Conservation (phyloP, 2,797 vertebrate species). For the Mormyrops boulengeri region DNA sequence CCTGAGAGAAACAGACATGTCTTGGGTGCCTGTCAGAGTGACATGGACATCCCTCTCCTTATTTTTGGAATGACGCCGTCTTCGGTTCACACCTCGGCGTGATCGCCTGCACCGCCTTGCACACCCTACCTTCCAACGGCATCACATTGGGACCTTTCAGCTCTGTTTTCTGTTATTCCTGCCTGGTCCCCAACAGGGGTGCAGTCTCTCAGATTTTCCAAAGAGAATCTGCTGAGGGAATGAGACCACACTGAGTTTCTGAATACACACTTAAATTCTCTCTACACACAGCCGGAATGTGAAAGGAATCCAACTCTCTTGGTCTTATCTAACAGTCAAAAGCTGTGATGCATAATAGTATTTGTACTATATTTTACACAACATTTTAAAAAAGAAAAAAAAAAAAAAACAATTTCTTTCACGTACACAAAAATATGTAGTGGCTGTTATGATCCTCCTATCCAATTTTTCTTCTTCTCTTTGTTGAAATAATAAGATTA, state of each 20-base stretch:
- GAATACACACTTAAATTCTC: not conserved
- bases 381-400: not conserved
- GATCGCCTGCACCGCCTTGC: not conserved
- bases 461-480: slow-evolving; percentile 5
- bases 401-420: not conserved
- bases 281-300: not conserved
- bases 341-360: not conserved
- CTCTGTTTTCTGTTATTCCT: slow-evolving; percentile 2
- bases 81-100: not conserved
- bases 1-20: not conserved
- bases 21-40: not conserved
- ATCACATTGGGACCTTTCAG: not conserved
- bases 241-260: not conserved
- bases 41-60: not conserved
- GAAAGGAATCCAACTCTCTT: not conserved
- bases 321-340: not conserved
- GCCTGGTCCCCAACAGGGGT: not conserved
- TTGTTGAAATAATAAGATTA: slow-evolving; percentile 19
- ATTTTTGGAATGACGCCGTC: not conserved
- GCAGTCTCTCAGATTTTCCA: not conserved
- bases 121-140: not conserved
- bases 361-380: not conserved
- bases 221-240: not conserved
- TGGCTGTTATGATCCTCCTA: not conserved
- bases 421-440: not conserved